phyloP scores from a whole-genome alignment of 2,113 vertebrate genomes.

The Bos javanicus region DNA sequence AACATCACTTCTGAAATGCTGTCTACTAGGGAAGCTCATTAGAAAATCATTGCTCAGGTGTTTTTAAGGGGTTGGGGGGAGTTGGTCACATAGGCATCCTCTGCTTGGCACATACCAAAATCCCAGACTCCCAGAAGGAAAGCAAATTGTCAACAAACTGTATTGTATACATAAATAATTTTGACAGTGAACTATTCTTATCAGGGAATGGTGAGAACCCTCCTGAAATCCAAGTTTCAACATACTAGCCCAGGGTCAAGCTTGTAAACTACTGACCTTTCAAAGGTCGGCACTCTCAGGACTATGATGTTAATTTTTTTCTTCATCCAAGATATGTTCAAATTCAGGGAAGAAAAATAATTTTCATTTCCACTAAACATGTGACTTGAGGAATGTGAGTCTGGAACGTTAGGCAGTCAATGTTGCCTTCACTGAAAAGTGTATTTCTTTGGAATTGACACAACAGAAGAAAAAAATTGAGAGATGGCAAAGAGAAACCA shows the following conservation, averaged over 20 bases:
- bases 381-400: background rate
- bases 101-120: background rate
- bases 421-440: background rate
- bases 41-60: background rate
- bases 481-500: background rate
- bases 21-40: background rate
- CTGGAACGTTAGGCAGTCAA: background rate
- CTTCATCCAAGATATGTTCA: background rate
- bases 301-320: accelerated
- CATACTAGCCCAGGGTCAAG: background rate
- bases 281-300: background rate
- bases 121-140: background rate
- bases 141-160: background rate
- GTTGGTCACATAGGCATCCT: background rate
- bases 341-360: no score
- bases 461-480: no score
- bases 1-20: background rate
- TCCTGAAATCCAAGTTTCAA: background rate
- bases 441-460: background rate
- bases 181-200: background rate
- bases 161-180: background rate
- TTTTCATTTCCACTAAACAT: background rate
- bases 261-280: background rate
- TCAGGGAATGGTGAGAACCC: background rate
- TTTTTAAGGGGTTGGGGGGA: background rate